Evolutionary conservation across 2,113 vertebrate genomes (phyloP), one percentile per base, ranked within the genome.

Genomic region (Colistium nudipinnis): DNA sequence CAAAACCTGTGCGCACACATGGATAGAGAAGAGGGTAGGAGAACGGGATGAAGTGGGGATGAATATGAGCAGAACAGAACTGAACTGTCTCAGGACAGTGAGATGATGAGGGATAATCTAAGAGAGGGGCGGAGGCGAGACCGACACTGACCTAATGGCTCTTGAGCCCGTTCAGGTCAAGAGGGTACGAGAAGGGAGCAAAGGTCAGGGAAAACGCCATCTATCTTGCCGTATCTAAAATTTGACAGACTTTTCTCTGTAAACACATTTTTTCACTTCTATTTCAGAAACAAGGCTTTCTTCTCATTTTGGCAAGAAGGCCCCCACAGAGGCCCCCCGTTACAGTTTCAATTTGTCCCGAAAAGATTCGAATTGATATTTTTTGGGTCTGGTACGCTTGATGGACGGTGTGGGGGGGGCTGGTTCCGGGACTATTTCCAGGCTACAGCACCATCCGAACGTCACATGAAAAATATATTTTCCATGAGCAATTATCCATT

Each of bases 381-480:
- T n/a, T n/a, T n/a, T n/a, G n/a, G n/a, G n/a, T n/a, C n/a, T n/a
- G n/a, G n/a, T n/a, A n/a, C n/a, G n/a, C n/a, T n/a, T 59, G 39
- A n/a, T 31, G 30, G 20, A 7, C 17, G 41, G n/a, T 4, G n/a
- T 19, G 17, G 41, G n/a, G 22, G 7, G 25, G 24, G 0, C 59
- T 71, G 51, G 60, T 65, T 78, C 35, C 64, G 59, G 14, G 51
- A 51, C 68, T 76, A 77, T 78, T 69, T 82, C 69, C 49, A 68
- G 63, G 41, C 45, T 53, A 31, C 60, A 54, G 65, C 17, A 70
- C 38, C 78, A 80, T 84, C 83, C 79, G 79, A 84, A 71, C 74
- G 69, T 89, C 80, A 89, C 85, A 85, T 88, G 85, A 74, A 83
- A 62, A 76, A 73, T 43, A 38, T 6, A 70, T 75, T 83, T 76